Conservation (phyloP, 2,797 vertebrate genomes). For the Ctenopoma kingsleyae region DNA sequence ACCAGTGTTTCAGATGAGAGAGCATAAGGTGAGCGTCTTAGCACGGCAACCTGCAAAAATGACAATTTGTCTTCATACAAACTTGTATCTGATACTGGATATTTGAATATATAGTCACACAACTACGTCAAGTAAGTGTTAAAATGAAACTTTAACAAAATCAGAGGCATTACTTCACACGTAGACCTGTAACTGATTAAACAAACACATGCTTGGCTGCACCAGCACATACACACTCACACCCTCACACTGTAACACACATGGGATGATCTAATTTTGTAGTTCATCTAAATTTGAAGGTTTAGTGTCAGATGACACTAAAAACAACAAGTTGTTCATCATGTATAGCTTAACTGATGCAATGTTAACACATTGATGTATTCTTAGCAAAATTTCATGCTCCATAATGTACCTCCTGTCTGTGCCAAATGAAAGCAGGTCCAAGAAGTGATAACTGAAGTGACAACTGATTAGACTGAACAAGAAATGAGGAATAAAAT, state of each 20-base stretch:
- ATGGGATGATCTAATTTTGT: constrained; percentile 53
- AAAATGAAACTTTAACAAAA: constrained; percentile 36
- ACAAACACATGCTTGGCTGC: neutral
- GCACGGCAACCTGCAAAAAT: constrained; percentile 1
- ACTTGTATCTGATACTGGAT: constrained; percentile 20
- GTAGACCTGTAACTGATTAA: constrained; percentile 13
- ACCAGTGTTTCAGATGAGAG: constrained; percentile 36
- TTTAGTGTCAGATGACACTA: constrained; percentile 42
- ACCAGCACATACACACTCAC: constrained; percentile 25
- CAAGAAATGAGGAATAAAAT: neutral
- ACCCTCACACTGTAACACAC: constrained; percentile 35
- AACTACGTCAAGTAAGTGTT: constrained; percentile 22
- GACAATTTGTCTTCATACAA: constrained; percentile 10
- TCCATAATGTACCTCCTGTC: constrained; percentile 5
- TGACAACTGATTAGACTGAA: neutral
- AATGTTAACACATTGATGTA: constrained; percentile 51
- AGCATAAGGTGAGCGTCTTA: constrained; percentile 11
- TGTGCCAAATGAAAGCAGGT: constrained; percentile 22
- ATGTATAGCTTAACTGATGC: constrained; percentile 34
- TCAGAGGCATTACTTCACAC: constrained; percentile 38
- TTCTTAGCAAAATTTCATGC: constrained; percentile 50
- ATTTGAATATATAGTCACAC: constrained; percentile 14
- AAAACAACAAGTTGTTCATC: constrained; percentile 49
- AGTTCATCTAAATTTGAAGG: constrained; percentile 24
- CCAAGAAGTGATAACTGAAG: constrained; percentile 5